Evolutionary conservation across 1,140 invertebrate species (phyloP), one percentile per base, ranked within the genome.

Genomic region (Brachionus calyciflorus): DNA sequence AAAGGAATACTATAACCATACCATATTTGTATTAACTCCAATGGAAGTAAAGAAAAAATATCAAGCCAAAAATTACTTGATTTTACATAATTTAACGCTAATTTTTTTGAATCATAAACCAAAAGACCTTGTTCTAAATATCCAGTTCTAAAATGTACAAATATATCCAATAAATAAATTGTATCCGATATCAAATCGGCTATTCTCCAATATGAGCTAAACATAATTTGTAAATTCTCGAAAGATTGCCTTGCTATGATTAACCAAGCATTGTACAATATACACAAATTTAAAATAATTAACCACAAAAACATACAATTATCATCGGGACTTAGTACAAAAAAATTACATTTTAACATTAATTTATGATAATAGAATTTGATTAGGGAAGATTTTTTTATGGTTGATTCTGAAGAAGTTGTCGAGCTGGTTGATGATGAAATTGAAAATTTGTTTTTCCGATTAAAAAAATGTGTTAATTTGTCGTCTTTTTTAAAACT

Each of bases 221-320:
- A 79, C 2, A 80, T 78, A n/a, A 24, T 46, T 40, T 49, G 55
- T 26, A 78, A 57, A 26, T 46, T 70, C 65, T 77, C 49, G 37
- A 97, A 91, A 81, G 93, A 94, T 85, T 96, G 92, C 19, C 94
- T 87, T 24, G 95, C 93, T 79, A 97, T 96, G 30, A 94, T 87
- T 9, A 93, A 93, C 94, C 94, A 97, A 26, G 94, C 86, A 85
- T 97, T 96, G 86, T 97, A 96, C 26, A 96, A 88, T 78, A 96
- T 91, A 82, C 92, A 93, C 57, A 90, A 82, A 17, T 93, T 94
- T 77, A 96, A 87, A 24, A 94, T 81, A 87, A 93, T 90, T 77
- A 96, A 87, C 94, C 94, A 97, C 82, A 93, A 92, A 85, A 94
- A 96, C 87, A 94, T 94, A 83, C 94, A 92, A 82, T 93, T 94